Percentiles rank a stretch among this genome's conserved stretches.
These are phyloP conservation scores for Notocelia uddmanniana DNA, from an alignment of 2,888 invertebrate genomes.

Conservation along the genomic window DNA sequence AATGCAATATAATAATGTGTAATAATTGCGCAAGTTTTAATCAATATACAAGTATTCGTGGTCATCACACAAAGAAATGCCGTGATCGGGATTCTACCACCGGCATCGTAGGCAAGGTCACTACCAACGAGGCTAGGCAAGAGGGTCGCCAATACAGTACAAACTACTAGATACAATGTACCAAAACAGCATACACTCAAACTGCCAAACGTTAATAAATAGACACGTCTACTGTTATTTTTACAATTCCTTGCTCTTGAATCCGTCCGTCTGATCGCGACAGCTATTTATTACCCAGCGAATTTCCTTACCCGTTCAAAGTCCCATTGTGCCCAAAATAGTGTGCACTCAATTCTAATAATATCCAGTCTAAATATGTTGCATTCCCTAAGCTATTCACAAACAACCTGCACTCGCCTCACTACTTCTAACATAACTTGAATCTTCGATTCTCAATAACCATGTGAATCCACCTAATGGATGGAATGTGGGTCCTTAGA, in stretches of 20 bases:
- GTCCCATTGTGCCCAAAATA: slow-evolving; percentile 43
- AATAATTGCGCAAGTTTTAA: too few relatives aligned
- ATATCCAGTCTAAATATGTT: slow-evolving; percentile 49
- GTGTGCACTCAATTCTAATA: slow-evolving; percentile 46
- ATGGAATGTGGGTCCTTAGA: too few relatives aligned
- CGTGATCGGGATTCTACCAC: too few relatives aligned
- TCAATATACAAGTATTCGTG: too few relatives aligned
- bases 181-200: background rate
- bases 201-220: background rate
- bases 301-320: slow-evolving; percentile 33
- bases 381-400: slow-evolving; percentile 42
- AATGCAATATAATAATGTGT: too few relatives aligned
- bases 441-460: background rate
- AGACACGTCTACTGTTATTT: background rate
- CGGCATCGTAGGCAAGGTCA: too few relatives aligned
- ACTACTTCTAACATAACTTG: background rate
- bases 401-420: background rate
- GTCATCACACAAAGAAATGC: too few relatives aligned
- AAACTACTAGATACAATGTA: background rate
- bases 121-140: too few relatives aligned
- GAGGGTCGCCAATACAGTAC: too few relatives aligned
- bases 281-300: slow-evolving; percentile 8
- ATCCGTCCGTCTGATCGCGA: background rate
- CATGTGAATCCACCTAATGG: too few relatives aligned
- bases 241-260: background rate